Evolutionary conservation across 2,888 invertebrate genomes (phyloP).

Genomic region (Marasmarcha lunaedactyla): DNA sequence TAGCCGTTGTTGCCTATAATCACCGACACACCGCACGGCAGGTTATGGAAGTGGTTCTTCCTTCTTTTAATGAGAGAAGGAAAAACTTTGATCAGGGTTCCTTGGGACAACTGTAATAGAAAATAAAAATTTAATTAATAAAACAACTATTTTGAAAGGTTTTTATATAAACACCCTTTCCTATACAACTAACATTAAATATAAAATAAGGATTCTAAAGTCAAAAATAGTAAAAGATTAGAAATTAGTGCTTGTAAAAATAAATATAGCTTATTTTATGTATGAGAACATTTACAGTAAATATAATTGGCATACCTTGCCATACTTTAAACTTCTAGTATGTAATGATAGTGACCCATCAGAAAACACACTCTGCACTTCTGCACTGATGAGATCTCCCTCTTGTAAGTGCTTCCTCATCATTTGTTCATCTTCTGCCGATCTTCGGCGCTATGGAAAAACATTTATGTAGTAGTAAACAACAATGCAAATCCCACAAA

Average conservation of each 20-base stretch:
- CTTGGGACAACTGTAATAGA: constrained; percentile 85
- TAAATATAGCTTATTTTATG: too few species aligned
- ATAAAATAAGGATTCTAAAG: too few species aligned
- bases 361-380: constrained; percentile 92
- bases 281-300: too few species aligned
- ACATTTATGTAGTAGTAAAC: too few species aligned
- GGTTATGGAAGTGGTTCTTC: constrained; percentile 95
- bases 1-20: constrained; percentile 97
- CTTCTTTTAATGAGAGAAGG: constrained; percentile 92
- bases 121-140: too few species aligned
- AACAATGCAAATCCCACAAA: neutral
- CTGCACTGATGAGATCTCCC: constrained; percentile 97
- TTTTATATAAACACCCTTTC: too few species aligned
- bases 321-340: constrained; percentile 96
- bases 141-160: constrained; percentile 1
- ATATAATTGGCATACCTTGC: constrained; percentile 90
- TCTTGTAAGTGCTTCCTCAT: constrained; percentile 96
- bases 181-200: too few species aligned
- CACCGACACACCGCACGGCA: constrained; percentile 91
- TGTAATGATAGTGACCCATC: constrained; percentile 95
- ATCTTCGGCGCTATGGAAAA: constrained; percentile 85
- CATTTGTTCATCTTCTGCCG: constrained; percentile 96
- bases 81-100: constrained; percentile 89
- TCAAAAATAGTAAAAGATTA: too few species aligned
- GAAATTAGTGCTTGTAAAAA: too few species aligned